Evolutionary conservation across 2,888 invertebrate genomes (phyloP), one percentile per base, ranked within the genome.

Genomic region (Synergus umbraculus): DNA sequence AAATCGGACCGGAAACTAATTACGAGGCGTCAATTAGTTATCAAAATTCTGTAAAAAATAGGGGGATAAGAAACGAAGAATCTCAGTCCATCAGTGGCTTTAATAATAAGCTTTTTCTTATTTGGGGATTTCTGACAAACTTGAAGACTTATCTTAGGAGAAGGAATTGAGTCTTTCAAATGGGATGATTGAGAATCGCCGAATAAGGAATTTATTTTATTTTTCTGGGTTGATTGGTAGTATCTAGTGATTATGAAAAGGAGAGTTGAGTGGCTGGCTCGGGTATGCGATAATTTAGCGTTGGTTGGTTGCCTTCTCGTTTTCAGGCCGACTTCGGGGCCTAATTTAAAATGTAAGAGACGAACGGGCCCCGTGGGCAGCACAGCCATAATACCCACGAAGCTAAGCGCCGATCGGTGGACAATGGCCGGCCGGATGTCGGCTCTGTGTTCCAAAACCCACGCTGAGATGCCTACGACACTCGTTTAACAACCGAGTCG

Each of bases 381-480:
- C 60, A 76, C 76, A 58, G 82, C 81, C 82, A 79, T 79, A 77
- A 82, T 80, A 80, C 83, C 81, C 80, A 81, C 82, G 79, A 85
- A 86, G 87, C 85, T 87, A 88, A 85, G 83, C 84, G 86, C 85
- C 87, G 83, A 88, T 88, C 88, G 86, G 81, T 88, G 89, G 88
- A 91, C 90, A 90, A 90, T 90, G 89, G 88, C 86, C 88, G 88
- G 84, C 85, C 83, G 88, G 87, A 89, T 89, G 89, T 85, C 85
- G 87, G 82, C 82, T 86, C 84, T 86, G 86, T 89, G 86, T 88
- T 87, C 87, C 88, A 83, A 91, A 90, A 88, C 90, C 89, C 89
- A 90, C 90, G 88, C 88, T 84, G 83, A 85, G 86, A 85, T 85
- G 83, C 86, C 86, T 85, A 87, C 80, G 77, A 82, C 82, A 78